Evolutionary conservation across 2,113 vertebrate genomes (phyloP).

Genomic region (Coturnix japonica): DNA sequence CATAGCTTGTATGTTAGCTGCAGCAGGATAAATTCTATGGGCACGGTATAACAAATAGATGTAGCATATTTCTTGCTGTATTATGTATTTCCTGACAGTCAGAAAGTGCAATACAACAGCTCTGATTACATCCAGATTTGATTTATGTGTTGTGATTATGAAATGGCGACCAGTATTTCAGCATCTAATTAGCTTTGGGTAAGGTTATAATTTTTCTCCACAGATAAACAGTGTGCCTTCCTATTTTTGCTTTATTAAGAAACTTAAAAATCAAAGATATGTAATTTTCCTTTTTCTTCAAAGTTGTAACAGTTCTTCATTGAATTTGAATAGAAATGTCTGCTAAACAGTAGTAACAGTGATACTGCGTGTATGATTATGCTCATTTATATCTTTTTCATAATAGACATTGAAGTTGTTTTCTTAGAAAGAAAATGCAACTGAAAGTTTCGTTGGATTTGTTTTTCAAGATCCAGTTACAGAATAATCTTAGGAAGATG

Average conservation of each 20-base stretch:
- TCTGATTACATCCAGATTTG: not conserved
- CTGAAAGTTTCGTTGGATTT: not conserved
- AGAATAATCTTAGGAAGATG: not conserved
- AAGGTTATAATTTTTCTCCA: not conserved
- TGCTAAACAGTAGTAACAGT: not conserved
- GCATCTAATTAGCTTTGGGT: not conserved
- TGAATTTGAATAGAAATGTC: not conserved
- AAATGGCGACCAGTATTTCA: not conserved
- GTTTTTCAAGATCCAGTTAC: not conserved
- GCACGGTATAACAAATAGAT: not conserved
- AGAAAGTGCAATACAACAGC: not conserved
- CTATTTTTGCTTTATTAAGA: not conserved
- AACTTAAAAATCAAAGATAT: not conserved
- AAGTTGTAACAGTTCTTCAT: not conserved
- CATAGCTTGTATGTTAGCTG: not conserved
- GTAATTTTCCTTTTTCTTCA: not conserved
- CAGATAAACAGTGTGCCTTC: not conserved
- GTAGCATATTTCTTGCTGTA: not conserved
- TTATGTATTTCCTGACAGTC: not conserved
- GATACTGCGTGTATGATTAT: not conserved
- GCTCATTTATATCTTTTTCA: not conserved
- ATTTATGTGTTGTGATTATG: not conserved
- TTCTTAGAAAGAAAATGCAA: not conserved
- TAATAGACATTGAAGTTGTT: not conserved
- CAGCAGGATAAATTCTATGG: not conserved